Evolutionary conservation across 1,140 invertebrate genomes (phyloP).

Genomic region (Euschistus heros): DNA sequence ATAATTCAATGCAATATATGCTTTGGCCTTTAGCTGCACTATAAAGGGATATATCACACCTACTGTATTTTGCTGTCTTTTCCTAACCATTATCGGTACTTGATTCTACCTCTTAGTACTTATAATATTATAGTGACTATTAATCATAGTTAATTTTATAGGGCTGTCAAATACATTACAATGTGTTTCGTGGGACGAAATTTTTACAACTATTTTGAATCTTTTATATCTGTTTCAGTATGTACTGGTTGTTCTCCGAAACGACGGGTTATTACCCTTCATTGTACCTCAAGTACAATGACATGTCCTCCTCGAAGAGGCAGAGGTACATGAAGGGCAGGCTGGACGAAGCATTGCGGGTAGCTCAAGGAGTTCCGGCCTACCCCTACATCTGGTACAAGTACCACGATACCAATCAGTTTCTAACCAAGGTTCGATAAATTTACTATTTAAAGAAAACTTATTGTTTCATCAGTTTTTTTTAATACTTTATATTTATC

Average conservation of each 20-base stretch:
- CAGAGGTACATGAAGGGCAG: conserved; percentile 47
- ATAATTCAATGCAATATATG: too few relatives aligned
- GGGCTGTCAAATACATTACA: too few relatives aligned
- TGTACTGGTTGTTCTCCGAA: conserved; percentile 53
- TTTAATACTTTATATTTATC: not conserved
- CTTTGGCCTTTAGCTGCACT: too few relatives aligned
- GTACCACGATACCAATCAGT: conserved; percentile 45
- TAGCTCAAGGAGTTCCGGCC: conserved; percentile 37
- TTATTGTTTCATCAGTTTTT: not conserved
- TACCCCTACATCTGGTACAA: conserved; percentile 60
- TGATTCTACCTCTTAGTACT: too few relatives aligned
- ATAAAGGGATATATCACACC: too few relatives aligned
- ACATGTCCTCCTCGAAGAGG: conserved; percentile 38
- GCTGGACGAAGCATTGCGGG: conserved; percentile 47
- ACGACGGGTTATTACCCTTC: conserved; percentile 51
- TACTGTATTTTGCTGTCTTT: too few relatives aligned
- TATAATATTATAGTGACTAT: too few relatives aligned
- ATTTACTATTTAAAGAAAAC: not conserved
- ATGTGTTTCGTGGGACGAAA: too few relatives aligned
- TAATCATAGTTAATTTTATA: too few relatives aligned
- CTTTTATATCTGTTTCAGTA: conserved; percentile 43
- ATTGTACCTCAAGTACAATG: conserved; percentile 46
- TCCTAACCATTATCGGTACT: too few relatives aligned
- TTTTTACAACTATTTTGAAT: too few relatives aligned
- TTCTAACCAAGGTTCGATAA: conserved; percentile 29